Evolutionary conservation across 2,888 invertebrate species (phyloP).

Genomic region (Mechanitis mazaeus): DNA sequence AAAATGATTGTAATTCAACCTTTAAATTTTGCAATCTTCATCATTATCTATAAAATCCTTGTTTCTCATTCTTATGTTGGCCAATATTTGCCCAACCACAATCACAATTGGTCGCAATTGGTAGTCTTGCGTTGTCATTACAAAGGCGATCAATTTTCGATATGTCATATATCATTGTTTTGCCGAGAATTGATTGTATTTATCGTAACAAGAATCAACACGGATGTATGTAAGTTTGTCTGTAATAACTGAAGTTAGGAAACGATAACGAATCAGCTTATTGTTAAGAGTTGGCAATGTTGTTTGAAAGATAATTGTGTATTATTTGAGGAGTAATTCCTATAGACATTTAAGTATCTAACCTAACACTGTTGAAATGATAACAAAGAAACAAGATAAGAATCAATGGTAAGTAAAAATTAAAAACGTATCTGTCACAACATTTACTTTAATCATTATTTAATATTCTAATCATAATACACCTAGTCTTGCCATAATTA

Average conservation of each 20-base stretch:
- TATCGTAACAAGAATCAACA: constrained; percentile 31
- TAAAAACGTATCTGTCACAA: no score
- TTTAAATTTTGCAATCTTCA: background rate
- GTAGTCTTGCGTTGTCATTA: constrained; percentile 14
- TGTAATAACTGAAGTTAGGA: constrained; percentile 4
- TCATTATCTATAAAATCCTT: background rate
- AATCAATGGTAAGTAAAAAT: no score
- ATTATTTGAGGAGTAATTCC: background rate
- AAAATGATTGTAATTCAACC: background rate
- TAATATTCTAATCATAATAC: no score
- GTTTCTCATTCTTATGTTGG: background rate
- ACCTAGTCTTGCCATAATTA: no score
- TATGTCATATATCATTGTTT: constrained; percentile 37
- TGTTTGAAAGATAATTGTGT: constrained; percentile 5
- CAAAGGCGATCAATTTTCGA: constrained; percentile 35
- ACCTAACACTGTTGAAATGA: no score
- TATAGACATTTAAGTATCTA: no score
- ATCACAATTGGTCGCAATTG: constrained; percentile 7
- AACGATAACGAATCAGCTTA: constrained; percentile 6
- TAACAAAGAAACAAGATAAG: no score
- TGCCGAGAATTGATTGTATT: constrained; percentile 35
- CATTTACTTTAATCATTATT: no score
- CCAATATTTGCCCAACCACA: constrained; percentile 1
- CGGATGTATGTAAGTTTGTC: constrained; percentile 22
- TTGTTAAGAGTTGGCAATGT: constrained; percentile 12